These are phyloP conservation scores for Griposia aprilina DNA, from an alignment of 2,888 invertebrate species.

Conservation along the genomic window DNA sequence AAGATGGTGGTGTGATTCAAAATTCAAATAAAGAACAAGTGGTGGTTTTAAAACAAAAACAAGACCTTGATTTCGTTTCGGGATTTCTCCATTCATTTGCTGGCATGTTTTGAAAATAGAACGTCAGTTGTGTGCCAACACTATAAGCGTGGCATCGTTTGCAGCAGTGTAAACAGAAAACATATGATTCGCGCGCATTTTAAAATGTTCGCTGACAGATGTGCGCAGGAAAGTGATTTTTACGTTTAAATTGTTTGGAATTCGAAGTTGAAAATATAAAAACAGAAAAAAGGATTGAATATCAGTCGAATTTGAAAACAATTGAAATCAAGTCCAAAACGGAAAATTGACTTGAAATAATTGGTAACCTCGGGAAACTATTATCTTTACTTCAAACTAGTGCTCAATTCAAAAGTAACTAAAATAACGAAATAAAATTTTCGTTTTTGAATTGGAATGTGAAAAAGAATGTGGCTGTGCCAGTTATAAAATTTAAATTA, in stretches of 20 bases:
- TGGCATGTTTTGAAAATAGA: slow-evolving; percentile 77
- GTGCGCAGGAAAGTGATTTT: slow-evolving; percentile 2
- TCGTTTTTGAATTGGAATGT: background rate
- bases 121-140: slow-evolving; percentile 71
- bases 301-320: background rate
- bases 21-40: slow-evolving; percentile 24
- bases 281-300: background rate
- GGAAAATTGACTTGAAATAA: background rate
- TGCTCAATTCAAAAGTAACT: background rate
- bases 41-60: slow-evolving; percentile 40
- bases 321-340: background rate
- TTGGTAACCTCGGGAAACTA: background rate
- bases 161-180: slow-evolving; percentile 74
- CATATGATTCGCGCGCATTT: slow-evolving; percentile 69
- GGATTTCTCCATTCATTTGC: slow-evolving; percentile 55
- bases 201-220: slow-evolving; percentile 25
- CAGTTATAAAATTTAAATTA: slow-evolving; percentile 18
- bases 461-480: slow-evolving; percentile 8
- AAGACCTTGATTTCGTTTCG: slow-evolving; percentile 67
- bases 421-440: slow-evolving; percentile 3
- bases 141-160: slow-evolving; percentile 57
- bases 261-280: slow-evolving; percentile 1
- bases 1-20: background rate
- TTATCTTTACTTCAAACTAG: background rate
- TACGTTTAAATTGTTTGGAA: background rate